Conservation (phyloP, 1,140 invertebrate species). For the Habropoda laboriosa region DNA sequence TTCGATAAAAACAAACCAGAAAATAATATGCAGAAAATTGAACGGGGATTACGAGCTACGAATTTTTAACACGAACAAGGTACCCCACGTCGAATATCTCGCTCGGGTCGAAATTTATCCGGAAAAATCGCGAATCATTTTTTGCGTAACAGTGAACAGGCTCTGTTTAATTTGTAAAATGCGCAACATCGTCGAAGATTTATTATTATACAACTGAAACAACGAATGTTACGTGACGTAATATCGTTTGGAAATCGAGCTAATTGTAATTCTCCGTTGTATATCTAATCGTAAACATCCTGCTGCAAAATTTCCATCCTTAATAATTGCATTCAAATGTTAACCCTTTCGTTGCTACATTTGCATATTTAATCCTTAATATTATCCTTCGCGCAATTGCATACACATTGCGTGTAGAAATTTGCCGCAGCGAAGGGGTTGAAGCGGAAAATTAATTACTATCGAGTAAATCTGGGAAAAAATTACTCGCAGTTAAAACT, state of each 20-base stretch:
- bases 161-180: background rate
- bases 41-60: constrained; percentile 6
- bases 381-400: too few species aligned
- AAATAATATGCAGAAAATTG: background rate
- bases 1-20: background rate
- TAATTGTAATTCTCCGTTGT: too few species aligned
- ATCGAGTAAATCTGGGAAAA: background rate
- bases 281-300: background rate
- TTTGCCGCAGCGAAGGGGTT: too few species aligned
- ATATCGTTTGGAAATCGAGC: background rate
- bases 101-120: background rate
- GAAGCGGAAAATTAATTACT: too few species aligned
- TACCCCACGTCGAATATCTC: background rate
- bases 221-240: background rate
- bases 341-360: background rate
- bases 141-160: background rate
- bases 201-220: background rate
- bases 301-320: background rate
- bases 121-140: background rate
- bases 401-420: too few species aligned
- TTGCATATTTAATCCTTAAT: too few species aligned
- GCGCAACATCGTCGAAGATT: background rate
- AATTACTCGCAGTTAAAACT: background rate
- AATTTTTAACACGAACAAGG: constrained; percentile 3
- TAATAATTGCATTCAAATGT: background rate